phyloP scores from a whole-genome alignment of 2,113 vertebrate genomes.

The Perca schrenkii region DNA sequence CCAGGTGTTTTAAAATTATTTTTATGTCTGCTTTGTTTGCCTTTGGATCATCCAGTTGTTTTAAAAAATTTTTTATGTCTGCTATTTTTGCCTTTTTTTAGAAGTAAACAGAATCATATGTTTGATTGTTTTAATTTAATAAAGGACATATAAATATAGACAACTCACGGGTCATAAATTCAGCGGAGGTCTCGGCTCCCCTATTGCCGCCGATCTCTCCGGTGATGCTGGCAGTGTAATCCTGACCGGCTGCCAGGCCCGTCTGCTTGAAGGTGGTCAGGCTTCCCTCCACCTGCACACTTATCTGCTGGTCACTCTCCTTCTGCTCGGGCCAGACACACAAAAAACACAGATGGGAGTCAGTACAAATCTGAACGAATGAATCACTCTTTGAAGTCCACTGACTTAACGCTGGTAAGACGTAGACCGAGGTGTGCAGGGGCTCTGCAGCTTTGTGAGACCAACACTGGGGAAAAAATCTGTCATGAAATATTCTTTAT shows the following conservation, averaged over 20 bases:
- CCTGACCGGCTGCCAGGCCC: constrained; percentile 83
- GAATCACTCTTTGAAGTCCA: neutral
- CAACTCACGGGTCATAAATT: constrained; percentile 82
- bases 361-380: neutral
- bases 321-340: constrained; percentile 68
- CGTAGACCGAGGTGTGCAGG: neutral
- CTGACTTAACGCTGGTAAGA: neutral
- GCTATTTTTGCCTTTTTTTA: neutral
- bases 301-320: constrained; percentile 72
- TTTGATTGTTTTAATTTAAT: no score
- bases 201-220: constrained; percentile 73
- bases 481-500: neutral
- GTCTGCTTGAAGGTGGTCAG: constrained; percentile 78
- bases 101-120: no score
- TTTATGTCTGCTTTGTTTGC: no score
- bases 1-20: no score
- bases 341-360: neutral
- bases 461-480: neutral
- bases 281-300: constrained; percentile 64
- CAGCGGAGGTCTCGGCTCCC: constrained; percentile 66
- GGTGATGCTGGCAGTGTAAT: constrained; percentile 77
- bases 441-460: neutral
- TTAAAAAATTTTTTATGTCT: no score
- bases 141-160: neutral
- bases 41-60: no score